These are phyloP conservation scores for Thymelicus sylvestris DNA, from an alignment of 2,888 invertebrate genomes.

Conservation along the genomic window DNA sequence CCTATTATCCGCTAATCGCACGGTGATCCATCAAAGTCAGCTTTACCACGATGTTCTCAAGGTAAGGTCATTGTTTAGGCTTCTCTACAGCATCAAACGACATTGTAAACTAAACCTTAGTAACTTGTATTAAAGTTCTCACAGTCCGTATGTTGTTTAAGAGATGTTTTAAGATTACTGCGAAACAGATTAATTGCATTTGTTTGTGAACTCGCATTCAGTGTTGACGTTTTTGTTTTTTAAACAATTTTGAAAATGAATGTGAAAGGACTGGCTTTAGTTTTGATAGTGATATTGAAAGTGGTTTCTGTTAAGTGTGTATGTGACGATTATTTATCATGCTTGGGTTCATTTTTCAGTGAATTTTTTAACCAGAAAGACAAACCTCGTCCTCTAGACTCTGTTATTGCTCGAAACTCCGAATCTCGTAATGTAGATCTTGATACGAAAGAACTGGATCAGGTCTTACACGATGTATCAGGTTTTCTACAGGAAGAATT, in stretches of 20 bases:
- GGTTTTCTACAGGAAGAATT: constrained; percentile 56
- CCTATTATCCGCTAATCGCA: constrained; percentile 52
- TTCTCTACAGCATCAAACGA: background rate
- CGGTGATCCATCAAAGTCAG: constrained; percentile 62
- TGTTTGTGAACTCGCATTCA: constrained; percentile 57
- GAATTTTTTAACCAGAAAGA: constrained; percentile 49
- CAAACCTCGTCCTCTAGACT: constrained; percentile 19
- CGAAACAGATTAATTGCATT: constrained; percentile 55
- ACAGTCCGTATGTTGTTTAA: background rate
- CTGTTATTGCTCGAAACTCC: constrained; percentile 28
- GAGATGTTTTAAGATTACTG: constrained; percentile 32
- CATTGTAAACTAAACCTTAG: constrained; percentile 32
- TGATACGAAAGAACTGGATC: constrained; percentile 47
- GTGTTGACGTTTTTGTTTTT: constrained; percentile 57
- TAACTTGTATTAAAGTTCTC: constrained; percentile 8
- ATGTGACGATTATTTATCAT: constrained; percentile 58
- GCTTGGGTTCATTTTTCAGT: constrained; percentile 54
- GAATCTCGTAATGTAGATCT: constrained; percentile 39
- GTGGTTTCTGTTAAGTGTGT: constrained; percentile 53
- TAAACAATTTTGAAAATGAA: constrained; percentile 54
- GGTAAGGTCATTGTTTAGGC: constrained; percentile 51
- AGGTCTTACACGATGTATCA: constrained; percentile 54
- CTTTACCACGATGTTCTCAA: constrained; percentile 62
- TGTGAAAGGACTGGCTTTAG: constrained; percentile 44
- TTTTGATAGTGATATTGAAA: constrained; percentile 48